These are phyloP conservation scores for Margaritifera margaritifera DNA, from an alignment of 2,888 invertebrate species.

Conservation along the genomic window DNA sequence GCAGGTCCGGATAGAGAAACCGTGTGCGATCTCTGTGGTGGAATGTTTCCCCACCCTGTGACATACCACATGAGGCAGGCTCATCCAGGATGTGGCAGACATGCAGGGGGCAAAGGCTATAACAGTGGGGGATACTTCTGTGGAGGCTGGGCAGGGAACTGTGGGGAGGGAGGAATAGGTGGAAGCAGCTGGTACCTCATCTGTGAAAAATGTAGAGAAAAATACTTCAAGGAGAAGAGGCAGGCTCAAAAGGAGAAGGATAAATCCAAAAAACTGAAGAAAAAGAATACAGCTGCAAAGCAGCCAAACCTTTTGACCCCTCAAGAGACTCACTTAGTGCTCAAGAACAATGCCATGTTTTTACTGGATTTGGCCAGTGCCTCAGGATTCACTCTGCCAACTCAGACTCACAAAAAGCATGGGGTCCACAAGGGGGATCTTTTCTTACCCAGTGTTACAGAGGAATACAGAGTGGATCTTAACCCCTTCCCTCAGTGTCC, in stretches of 20 bases:
- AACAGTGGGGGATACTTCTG: constrained; percentile 92
- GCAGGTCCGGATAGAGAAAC: constrained; percentile 72
- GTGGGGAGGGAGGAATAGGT: constrained; percentile 88
- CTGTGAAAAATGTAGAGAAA: constrained; percentile 92
- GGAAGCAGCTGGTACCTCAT: constrained; percentile 90
- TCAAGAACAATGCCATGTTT: constrained; percentile 96
- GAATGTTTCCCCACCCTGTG: constrained; percentile 79
- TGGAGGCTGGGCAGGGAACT: constrained; percentile 90
- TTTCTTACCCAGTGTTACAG: constrained; percentile 66
- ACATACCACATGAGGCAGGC: constrained; percentile 92
- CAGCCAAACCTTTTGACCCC: constrained; percentile 70
- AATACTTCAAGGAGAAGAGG: constrained; percentile 76
- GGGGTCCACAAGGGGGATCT: constrained; percentile 44
- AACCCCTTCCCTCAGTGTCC: constrained; percentile 68
- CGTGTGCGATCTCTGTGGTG: constrained; percentile 90
- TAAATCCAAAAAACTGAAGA: constrained; percentile 67
- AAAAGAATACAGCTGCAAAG: constrained; percentile 52
- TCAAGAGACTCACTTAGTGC: constrained; percentile 80
- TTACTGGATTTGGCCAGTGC: constrained; percentile 90
- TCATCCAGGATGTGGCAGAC: constrained; percentile 92
- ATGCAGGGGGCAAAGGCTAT: constrained; percentile 90
- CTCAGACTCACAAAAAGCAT: constrained; percentile 51
- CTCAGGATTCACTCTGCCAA: constrained; percentile 75
- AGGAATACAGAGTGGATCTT: constrained; percentile 59
- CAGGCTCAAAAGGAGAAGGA: constrained; percentile 68